phyloP scores from a whole-genome alignment of 2,113 vertebrate genomes.

The Xiphophorus hellerii region DNA sequence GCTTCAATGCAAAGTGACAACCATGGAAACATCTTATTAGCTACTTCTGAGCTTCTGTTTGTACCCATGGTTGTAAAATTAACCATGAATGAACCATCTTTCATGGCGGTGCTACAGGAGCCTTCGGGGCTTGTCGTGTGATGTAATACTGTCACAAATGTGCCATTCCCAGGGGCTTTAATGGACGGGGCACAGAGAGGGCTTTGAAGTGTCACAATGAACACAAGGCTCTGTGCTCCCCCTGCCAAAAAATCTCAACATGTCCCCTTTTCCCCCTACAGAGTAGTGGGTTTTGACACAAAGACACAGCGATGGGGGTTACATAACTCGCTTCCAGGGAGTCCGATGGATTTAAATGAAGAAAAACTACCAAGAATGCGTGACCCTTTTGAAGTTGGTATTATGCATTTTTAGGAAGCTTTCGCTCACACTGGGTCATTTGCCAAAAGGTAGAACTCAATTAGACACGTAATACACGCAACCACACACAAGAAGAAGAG shows the following conservation, averaged over 20 bases:
- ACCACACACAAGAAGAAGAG: neutral
- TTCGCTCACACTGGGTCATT: constrained; percentile 10
- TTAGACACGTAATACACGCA: constrained; percentile 20
- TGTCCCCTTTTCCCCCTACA: constrained; percentile 12
- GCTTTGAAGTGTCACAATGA: constrained; percentile 76
- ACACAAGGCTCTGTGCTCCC: constrained; percentile 70
- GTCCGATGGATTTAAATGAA: constrained; percentile 53
- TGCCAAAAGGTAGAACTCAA: constrained; percentile 21
- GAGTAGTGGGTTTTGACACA: constrained; percentile 52
- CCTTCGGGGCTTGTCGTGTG: constrained; percentile 61
- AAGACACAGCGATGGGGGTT: constrained; percentile 50
- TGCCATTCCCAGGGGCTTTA: constrained; percentile 68
- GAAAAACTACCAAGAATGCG: constrained; percentile 40
- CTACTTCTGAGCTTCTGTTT: constrained; percentile 43
- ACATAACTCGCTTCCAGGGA: constrained; percentile 62
- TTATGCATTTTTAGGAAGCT: constrained; percentile 29
- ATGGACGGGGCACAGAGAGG: constrained; percentile 61
- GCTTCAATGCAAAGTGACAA: constrained; percentile 1
- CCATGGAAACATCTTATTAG: constrained; percentile 43
- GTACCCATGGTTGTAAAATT: constrained; percentile 58
- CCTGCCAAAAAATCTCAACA: constrained; percentile 31
- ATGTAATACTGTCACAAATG: constrained; percentile 74
- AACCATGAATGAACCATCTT: constrained; percentile 66
- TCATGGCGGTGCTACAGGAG: constrained; percentile 57
- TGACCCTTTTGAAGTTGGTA: constrained; percentile 41